A percentile compares a stretch with the other conserved stretches of the same genome.
phyloP scores from a whole-genome alignment of 2,113 vertebrate genomes.

The Bos taurus region ARS-UCD2.0 NC_037328.1:95512501-95513000 shows the following conservation, averaged over 20 bases:
- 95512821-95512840: slow-evolving; percentile 68
- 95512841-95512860: slow-evolving; percentile 56
- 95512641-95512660: slow-evolving; percentile 71
- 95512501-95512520: neutral
- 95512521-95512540: neutral
- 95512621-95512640: slow-evolving; percentile 49
- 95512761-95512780: slow-evolving; percentile 66
- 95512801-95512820: slow-evolving; percentile 65
- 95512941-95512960: neutral
- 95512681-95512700: slow-evolving; percentile 75
- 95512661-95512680: slow-evolving; percentile 73
- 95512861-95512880: slow-evolving; percentile 56
- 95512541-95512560: neutral
- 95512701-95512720: slow-evolving; percentile 70
- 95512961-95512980: slow-evolving; percentile 37
- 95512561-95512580: neutral
- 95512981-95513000: slow-evolving; percentile 50
- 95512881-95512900: slow-evolving; percentile 43
- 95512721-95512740: slow-evolving; percentile 60
- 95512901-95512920: slow-evolving; percentile 56
- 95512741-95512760: slow-evolving; percentile 59
- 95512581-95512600: neutral
- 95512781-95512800: slow-evolving; percentile 64
- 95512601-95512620: slow-evolving; percentile 54
- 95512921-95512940: slow-evolving; percentile 7